Evolutionary conservation across 92 coral and sea anemone genomes (phyloP).

Genomic region (Palythoa grandiflora): DNA sequence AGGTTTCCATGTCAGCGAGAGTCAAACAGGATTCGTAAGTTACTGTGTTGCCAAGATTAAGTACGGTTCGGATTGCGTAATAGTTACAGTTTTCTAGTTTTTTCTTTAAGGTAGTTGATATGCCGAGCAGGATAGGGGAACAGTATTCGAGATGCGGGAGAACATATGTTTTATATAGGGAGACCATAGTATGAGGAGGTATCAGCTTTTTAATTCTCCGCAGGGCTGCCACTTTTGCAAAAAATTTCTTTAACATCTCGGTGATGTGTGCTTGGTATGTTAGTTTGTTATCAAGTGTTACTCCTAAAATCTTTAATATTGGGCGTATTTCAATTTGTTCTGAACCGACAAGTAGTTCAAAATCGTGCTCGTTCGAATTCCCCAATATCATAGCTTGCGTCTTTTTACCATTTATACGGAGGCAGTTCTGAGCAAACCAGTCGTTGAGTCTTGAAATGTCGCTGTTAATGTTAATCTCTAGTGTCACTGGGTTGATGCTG

Average conservation of each 20-base stretch:
- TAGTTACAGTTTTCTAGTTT: constrained; percentile 38
- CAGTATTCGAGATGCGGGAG: constrained; percentile 51
- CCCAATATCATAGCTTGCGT: constrained; percentile 20
- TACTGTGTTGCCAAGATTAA: constrained; percentile 28
- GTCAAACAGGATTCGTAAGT: constrained; percentile 12
- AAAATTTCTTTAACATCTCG: not conserved
- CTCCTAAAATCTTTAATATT: constrained; percentile 18
- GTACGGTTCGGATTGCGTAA: constrained; percentile 33
- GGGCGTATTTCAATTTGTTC: constrained; percentile 18
- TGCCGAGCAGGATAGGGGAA: constrained; percentile 42
- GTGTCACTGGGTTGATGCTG: constrained; percentile 28
- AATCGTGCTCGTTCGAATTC: constrained; percentile 22
- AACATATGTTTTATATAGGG: constrained; percentile 1
- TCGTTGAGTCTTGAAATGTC: constrained; percentile 23
- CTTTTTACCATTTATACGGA: constrained; percentile 22
- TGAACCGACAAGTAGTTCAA: constrained; percentile 18
- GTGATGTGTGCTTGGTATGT: constrained; percentile 22
- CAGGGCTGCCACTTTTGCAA: not conserved
- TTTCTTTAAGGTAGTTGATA: constrained; percentile 17
- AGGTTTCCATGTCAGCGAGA: constrained; percentile 23
- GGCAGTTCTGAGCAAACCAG: constrained; percentile 44
- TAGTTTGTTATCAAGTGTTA: constrained; percentile 16
- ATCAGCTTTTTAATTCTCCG: too few relatives aligned
- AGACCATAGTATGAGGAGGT: constrained; percentile 1
- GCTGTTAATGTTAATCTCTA: constrained; percentile 36